phyloP scores from a whole-genome alignment of 2,797 vertebrate species.

The Chaunax sp. region DNA sequence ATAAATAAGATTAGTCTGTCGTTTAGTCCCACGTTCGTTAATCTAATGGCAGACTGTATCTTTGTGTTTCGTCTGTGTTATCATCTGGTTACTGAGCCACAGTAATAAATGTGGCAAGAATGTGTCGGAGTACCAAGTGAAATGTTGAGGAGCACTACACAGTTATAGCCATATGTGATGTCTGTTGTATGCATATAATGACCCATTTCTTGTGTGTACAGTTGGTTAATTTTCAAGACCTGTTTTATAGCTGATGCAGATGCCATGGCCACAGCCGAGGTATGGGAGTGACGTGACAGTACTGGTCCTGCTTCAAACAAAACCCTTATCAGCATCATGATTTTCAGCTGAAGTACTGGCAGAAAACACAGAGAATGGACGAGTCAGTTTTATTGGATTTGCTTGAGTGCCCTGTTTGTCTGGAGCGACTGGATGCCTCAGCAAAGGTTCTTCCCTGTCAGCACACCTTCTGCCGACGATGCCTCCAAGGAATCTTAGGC shows the following conservation, averaged over 20 bases:
- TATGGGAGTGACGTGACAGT: constrained; percentile 95
- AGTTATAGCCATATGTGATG: constrained; percentile 27
- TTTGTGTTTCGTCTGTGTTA: not conserved
- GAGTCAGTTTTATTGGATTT: constrained; percentile 97
- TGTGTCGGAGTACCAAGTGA: not conserved
- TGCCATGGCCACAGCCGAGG: constrained; percentile 83
- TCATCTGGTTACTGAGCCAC: constrained; percentile 2
- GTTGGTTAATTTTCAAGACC: constrained; percentile 43
- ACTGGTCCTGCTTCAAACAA: constrained; percentile 67
- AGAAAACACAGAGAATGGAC: constrained; percentile 89
- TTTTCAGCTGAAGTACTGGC: constrained; percentile 66
- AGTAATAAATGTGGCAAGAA: not conserved
- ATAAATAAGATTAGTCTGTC: constrained; percentile 46
- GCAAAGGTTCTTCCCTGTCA: constrained; percentile 98
- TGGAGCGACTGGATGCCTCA: constrained; percentile 95
- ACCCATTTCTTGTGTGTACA: constrained; percentile 42
- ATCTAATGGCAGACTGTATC: constrained; percentile 10
- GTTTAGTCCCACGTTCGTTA: not conserved
- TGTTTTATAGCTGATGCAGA: constrained; percentile 71
- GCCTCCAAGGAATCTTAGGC: constrained; percentile 94
- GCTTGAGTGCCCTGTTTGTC: constrained; percentile 97
- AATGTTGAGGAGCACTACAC: not conserved
- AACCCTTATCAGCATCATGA: constrained; percentile 57
- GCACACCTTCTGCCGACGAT: constrained; percentile 97
- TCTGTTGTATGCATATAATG: constrained; percentile 30